These are phyloP conservation scores for Verasper variegatus DNA, from an alignment of 2,113 vertebrate species.

Conservation along the genomic window DNA sequence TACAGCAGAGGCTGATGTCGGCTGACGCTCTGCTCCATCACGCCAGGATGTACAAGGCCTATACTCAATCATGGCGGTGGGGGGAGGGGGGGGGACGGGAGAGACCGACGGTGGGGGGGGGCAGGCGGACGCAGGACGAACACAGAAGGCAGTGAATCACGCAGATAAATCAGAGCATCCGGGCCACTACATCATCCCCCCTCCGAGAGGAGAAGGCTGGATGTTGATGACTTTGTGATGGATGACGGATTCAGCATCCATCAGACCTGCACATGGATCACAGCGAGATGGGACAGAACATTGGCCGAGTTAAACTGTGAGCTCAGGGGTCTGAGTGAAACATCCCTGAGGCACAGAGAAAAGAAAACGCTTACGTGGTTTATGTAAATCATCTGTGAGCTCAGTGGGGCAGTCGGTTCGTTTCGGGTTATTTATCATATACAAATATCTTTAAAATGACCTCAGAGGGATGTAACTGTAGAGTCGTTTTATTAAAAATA, in stretches of 20 bases:
- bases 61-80: constrained; percentile 24
- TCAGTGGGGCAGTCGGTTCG: neutral
- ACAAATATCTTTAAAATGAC: neutral
- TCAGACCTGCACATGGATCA: constrained; percentile 54
- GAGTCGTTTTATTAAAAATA: neutral
- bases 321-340: constrained; percentile 40
- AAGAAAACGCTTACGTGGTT: constrained; percentile 45
- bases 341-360: neutral
- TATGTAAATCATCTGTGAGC: constrained; percentile 18
- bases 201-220: constrained; percentile 54
- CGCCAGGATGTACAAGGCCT: neutral
- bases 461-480: neutral
- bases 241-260: constrained; percentile 52
- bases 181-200: constrained; percentile 36
- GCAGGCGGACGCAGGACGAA: neutral
- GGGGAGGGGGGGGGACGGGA: constrained; percentile 11
- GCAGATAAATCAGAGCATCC: constrained; percentile 59
- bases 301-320: constrained; percentile 36
- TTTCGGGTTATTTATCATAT: neutral
- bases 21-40: constrained; percentile 51
- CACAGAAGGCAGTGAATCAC: constrained; percentile 42
- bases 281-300: constrained; percentile 14
- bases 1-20: neutral
- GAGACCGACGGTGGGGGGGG: neutral
- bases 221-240: constrained; percentile 73